Conservation (phyloP, 2,113 vertebrate genomes). For the Heterotilapia buettikoferi region DNA sequence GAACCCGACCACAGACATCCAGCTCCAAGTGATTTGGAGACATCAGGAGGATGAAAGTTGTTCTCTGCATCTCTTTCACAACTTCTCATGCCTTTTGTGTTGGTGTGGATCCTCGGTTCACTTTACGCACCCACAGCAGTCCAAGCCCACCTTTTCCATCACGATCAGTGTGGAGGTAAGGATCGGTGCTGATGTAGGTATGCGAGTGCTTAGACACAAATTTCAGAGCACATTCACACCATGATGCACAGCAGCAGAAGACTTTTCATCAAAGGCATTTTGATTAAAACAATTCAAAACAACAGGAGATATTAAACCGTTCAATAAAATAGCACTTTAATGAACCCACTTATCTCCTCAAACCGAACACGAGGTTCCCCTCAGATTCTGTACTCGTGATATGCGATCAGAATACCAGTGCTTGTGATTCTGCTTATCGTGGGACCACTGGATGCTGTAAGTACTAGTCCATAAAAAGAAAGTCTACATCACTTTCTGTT, state of each 20-base stretch:
- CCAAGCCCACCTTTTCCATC: neutral
- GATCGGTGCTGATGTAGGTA: neutral
- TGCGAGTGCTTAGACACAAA: neutral
- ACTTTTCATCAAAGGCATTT: neutral
- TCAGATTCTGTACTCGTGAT: neutral
- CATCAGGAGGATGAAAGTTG: conserved; percentile 4
- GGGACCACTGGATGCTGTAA: neutral
- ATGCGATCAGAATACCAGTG: neutral
- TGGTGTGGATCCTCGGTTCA: neutral
- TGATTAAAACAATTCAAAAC: neutral
- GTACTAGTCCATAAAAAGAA: neutral
- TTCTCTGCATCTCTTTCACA: neutral
- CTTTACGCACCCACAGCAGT: neutral
- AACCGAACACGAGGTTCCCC: neutral
- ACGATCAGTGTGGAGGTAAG: neutral
- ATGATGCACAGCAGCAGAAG: neutral
- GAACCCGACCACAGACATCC: neutral
- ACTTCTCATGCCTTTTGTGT: neutral
- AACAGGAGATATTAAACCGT: neutral
- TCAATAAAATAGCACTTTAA: neutral
- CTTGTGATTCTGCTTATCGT: neutral
- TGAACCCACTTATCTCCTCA: neutral
- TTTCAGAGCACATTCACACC: neutral
- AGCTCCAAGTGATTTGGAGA: neutral
- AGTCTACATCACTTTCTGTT: too few species aligned